Evolutionary conservation across 2,797 vertebrate species (phyloP).

Genomic region (Chloroceryle amazona): DNA sequence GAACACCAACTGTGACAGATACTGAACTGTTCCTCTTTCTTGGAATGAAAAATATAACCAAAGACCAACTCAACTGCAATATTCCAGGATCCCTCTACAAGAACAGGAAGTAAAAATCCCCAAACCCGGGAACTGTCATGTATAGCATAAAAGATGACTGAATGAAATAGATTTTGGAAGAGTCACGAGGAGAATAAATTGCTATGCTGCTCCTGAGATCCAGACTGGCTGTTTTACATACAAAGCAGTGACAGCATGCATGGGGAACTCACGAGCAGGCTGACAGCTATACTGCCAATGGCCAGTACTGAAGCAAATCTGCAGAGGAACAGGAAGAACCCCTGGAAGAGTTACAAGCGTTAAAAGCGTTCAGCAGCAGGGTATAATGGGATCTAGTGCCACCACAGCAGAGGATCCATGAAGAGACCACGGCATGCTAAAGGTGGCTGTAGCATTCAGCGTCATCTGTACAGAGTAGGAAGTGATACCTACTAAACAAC

Average conservation of each 20-base stretch:
- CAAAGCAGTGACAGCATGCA: background rate
- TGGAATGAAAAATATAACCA: background rate
- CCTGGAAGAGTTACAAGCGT: background rate
- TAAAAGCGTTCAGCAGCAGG: background rate
- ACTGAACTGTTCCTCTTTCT: background rate
- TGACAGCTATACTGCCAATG: background rate
- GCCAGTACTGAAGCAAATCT: background rate
- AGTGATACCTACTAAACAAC: background rate
- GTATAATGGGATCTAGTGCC: background rate
- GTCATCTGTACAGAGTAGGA: background rate
- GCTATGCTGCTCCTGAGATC: background rate
- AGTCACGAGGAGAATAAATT: background rate
- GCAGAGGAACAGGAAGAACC: background rate
- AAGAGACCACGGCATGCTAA: background rate
- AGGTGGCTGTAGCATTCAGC: background rate
- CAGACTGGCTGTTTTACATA: background rate
- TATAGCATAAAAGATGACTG: background rate
- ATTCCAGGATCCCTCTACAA: background rate
- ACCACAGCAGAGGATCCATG: background rate
- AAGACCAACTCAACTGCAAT: background rate
- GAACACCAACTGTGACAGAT: background rate
- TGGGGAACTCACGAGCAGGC: fast-evolving
- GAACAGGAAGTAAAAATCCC: background rate
- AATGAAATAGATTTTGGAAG: background rate
- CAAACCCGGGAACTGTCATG: background rate